Base-by-base conservation (phyloP, 2,797 vertebrate genomes). In the Geotrypetes seraphini region DNA sequence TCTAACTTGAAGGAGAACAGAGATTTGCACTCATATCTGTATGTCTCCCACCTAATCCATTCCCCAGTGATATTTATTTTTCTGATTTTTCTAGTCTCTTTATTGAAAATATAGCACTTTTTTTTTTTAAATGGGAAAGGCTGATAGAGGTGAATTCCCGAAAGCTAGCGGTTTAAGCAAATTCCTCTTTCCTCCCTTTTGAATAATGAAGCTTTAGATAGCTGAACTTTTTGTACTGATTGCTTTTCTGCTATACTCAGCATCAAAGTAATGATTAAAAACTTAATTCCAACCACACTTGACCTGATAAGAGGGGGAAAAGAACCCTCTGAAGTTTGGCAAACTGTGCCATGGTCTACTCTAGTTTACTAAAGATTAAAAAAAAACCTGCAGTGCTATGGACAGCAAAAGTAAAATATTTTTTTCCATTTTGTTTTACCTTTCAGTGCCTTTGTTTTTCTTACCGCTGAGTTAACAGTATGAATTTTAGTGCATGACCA, bases 161-260 rank as follows among this genome's bases (percentile, higher is more conserved):
- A 20, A 12, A 12, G 17, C 9, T 37, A 21, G 8, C 11, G 43
- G 29, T 39, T 65, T 36, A 52, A 8, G 38, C 3, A 36, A 30
- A 44, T 60, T 55, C 41, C 15, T 35, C 55, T 55, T 25, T 50
- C n/a, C 29, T 3, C 2, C 12, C 29, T 0, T 28, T 27, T 41
- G 23, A 31, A 1, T 33, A 46, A 28, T 12, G 32, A 35, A 50
- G 31, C n/a, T 50, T n/a, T 19, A 14, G 27, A 49, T 20, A 43
- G 8, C 6, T 3, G 1, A 0, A 3, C 26, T 15, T 25, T 47
- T 25, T 14, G 4, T 28, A 19, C 19, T 41, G 18, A 26, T 27
- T 21, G 45, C 22, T 18, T 28, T 33, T 26, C 28, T 17, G 11
- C 21, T 46, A 23, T n/a, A 19, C 3, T 35, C n/a, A 20, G 45